Evolutionary conservation across 30 jellyfish, hydroid and myxozoan genomes (phyloP), one percentile per base, ranked within the genome.

Genomic region (Turritopsis dohrnii): DNA sequence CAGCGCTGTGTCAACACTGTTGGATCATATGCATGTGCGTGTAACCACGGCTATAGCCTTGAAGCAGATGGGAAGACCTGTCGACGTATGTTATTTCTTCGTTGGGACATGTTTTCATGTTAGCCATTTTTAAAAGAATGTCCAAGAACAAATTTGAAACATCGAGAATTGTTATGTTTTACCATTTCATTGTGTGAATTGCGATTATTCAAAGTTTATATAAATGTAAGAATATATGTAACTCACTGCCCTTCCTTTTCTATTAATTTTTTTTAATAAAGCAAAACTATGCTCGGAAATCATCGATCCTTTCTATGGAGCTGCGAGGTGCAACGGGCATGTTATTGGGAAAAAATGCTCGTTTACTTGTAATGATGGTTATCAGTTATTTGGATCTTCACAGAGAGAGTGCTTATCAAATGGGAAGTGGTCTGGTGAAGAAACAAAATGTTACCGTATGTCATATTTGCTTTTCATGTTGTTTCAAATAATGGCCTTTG

Each of bases 371-470:
- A 52, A 83, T 22, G 53, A 54, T 25, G 97, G 97, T 60, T 85
- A 74, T 77, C 88, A 90, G 21, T 53, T 90, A 28, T 84, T 76
- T 28, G 82, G 79, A 18, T 74, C 87, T 16, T 23, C 71, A 26
- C 21, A 86, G 29, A 75, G 97, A 69, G 79, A 52, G 65, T 90
- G 97, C 75, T 75, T 75, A 29, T 85, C 97, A 4, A 41, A 71
- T 76, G 95, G 97, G 23, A 81, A 73, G 74, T 90, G 97, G 97
- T 90, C 97, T 22, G 77, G 83, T 19, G 21, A 26, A 0, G 86
- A 81, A 65, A 83, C 92, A 52, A 52, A 53, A n/a, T 90, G 97
- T 79, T 74, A 76, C 1, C 97, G 97, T 90, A 83, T 82, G 97
- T 72, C 0, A 9, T 24, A 20, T 69, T 16, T 69, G 77, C 19